Conservation (phyloP, 2,888 invertebrate species). For the Tenthredo mesomela region DNA sequence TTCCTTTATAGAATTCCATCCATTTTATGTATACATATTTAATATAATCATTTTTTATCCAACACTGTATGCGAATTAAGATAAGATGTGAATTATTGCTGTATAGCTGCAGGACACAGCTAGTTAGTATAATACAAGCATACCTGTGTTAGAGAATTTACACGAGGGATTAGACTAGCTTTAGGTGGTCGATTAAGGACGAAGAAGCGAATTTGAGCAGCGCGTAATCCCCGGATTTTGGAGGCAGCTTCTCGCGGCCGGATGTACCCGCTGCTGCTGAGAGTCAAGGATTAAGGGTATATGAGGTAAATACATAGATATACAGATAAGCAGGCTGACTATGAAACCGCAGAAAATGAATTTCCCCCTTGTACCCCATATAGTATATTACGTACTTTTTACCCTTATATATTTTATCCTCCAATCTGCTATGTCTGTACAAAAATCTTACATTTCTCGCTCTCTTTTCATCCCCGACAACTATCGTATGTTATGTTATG, state of each 20-base stretch:
- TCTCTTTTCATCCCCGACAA: not conserved
- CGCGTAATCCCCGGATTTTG: constrained; percentile 43
- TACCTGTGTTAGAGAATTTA: constrained; percentile 36
- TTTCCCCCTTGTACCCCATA: not conserved
- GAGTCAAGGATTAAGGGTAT: constrained; percentile 10
- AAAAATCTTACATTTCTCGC: not conserved
- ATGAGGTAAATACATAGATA: constrained; percentile 2
- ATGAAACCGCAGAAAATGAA: constrained; percentile 3
- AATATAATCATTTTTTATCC: too few relatives aligned
- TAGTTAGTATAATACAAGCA: too few relatives aligned
- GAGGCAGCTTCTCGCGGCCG: constrained; percentile 15
- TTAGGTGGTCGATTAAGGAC: constrained; percentile 51
- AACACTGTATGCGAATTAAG: too few relatives aligned
- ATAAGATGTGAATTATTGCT: too few relatives aligned
- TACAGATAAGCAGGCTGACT: constrained; percentile 6
- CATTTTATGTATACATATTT: too few relatives aligned
- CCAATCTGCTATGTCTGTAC: too few relatives aligned
- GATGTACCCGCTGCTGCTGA: constrained; percentile 20
- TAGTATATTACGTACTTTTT: not conserved
- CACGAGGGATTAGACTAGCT: constrained; percentile 50
- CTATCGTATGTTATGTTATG: too few relatives aligned
- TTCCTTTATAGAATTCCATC: too few relatives aligned
- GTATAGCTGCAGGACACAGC: too few relatives aligned
- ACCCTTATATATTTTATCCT: not conserved
- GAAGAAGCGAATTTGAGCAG: constrained; percentile 47